Percentiles rank a stretch among this genome's conserved stretches.
phyloP scores from a whole-genome alignment of 2,113 vertebrate species.

The Chloropsis cyanopogon region DNA sequence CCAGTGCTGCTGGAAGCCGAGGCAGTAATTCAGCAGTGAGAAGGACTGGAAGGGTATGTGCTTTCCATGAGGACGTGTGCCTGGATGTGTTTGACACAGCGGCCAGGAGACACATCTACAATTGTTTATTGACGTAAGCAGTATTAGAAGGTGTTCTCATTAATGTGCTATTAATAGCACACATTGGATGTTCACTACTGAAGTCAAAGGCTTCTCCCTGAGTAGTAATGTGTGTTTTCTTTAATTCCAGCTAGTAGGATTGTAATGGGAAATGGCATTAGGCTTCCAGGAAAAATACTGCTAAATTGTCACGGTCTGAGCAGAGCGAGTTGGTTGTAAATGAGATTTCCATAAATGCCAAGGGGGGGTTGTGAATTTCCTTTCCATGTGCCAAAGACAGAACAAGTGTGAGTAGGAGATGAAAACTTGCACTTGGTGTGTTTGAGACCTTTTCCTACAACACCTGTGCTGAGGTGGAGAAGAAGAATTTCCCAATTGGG shows the following conservation, averaged over 20 bases:
- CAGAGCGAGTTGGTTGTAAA: neutral
- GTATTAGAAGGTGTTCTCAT: neutral
- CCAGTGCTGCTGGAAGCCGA: neutral
- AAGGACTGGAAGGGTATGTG: neutral
- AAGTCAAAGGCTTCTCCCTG: neutral
- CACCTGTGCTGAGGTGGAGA: neutral
- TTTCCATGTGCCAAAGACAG: neutral
- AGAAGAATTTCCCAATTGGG: neutral
- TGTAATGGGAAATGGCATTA: neutral
- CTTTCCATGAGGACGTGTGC: neutral
- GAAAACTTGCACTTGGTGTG: neutral
- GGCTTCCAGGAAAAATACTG: neutral
- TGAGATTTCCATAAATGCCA: neutral
- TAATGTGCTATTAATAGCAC: neutral
- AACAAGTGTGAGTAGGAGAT: neutral
- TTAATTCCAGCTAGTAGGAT: neutral
- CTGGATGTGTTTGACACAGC: neutral
- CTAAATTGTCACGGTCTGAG: neutral
- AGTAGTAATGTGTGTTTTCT: neutral
- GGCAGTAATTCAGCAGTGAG: neutral
- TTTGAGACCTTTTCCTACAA: neutral
- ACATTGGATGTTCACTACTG: neutral
- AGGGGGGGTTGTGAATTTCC: accelerated
- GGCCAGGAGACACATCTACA: neutral
- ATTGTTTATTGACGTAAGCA: neutral